phyloP scores from a whole-genome alignment of 2,797 vertebrate genomes.

The Myotis planiceps region DNA sequence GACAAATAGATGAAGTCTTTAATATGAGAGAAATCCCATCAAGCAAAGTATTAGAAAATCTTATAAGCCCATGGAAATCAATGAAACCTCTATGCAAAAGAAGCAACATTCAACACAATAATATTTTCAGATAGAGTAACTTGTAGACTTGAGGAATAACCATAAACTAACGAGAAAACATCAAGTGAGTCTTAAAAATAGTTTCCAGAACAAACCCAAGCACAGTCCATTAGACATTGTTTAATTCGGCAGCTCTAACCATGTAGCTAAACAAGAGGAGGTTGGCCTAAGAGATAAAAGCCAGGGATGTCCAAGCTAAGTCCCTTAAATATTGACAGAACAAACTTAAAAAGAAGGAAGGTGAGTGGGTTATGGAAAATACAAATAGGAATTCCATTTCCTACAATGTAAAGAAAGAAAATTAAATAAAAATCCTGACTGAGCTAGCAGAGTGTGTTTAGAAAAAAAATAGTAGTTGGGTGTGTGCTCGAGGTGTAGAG shows the following conservation, averaged over 20 bases:
- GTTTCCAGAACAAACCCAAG: background rate
- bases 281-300: background rate
- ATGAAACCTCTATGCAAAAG: background rate
- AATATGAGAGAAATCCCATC: background rate
- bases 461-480: background rate
- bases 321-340: background rate
- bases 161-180: background rate
- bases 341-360: background rate
- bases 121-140: background rate
- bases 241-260: background rate
- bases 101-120: background rate
- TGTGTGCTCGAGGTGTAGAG: background rate
- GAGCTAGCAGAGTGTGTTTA: background rate
- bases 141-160: background rate
- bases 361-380: background rate
- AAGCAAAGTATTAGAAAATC: background rate
- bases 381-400: background rate
- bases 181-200: background rate
- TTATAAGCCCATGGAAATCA: background rate
- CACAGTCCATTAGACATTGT: background rate
- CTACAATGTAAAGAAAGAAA: background rate
- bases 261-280: background rate
- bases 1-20: background rate
- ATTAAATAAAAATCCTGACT: constrained; percentile 4
- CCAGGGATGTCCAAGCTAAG: background rate